phyloP scores from a whole-genome alignment of 2,797 vertebrate genomes.

The Leptoclinus maculatus region DNA sequence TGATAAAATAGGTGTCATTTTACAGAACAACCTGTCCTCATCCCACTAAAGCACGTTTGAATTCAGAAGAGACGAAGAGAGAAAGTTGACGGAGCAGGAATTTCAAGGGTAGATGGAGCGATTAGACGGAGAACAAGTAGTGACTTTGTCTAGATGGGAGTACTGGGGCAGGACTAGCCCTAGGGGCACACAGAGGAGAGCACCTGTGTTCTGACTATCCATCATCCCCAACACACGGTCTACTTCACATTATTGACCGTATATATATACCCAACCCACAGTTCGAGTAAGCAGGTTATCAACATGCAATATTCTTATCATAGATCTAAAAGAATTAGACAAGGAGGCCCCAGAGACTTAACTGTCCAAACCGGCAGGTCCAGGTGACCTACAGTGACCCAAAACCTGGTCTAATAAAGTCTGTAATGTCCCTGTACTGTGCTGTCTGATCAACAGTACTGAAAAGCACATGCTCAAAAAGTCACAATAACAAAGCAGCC shows the following conservation, averaged over 20 bases:
- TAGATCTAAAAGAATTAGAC: neutral
- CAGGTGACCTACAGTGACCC: neutral
- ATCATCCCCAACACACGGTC: constrained; percentile 37
- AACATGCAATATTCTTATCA: constrained; percentile 1
- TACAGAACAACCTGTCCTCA: constrained; percentile 39
- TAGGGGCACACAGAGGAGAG: constrained; percentile 65
- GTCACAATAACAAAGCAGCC: constrained; percentile 27
- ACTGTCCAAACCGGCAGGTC: neutral
- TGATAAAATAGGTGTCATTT: constrained; percentile 56
- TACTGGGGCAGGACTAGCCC: constrained; percentile 44
- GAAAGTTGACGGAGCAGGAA: constrained; percentile 67
- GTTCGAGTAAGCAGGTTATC: constrained; percentile 10
- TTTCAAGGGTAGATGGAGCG: constrained; percentile 78
- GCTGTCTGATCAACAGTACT: neutral
- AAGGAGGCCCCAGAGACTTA: neutral
- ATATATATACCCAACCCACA: constrained; percentile 14
- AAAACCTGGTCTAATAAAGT: neutral
- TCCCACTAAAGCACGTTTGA: constrained; percentile 38
- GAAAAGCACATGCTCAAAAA: neutral
- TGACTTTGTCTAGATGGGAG: constrained; percentile 76
- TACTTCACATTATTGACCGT: constrained; percentile 29
- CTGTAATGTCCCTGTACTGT: neutral
- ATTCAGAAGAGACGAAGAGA: constrained; percentile 39
- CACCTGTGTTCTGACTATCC: constrained; percentile 74
- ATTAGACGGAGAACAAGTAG: constrained; percentile 79